A percentile compares a stretch with the other conserved stretches of the same genome.
These are phyloP conservation scores for Bubalus kerabau DNA, from an alignment of 2,113 vertebrate species.

Conservation along the genomic window DNA sequence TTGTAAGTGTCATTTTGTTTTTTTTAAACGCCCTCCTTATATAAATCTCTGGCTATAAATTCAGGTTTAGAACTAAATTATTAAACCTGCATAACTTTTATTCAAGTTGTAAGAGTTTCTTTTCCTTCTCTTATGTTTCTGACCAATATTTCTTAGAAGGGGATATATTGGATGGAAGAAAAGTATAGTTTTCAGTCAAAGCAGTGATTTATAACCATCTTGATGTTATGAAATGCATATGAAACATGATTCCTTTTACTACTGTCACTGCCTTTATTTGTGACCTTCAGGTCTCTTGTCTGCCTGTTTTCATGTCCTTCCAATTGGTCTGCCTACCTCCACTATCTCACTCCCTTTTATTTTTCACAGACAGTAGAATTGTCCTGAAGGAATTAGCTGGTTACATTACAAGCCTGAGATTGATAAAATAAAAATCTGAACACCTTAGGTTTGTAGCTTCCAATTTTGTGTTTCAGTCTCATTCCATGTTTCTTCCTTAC, in stretches of 20 bases:
- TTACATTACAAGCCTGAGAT: background rate
- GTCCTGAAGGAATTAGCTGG: background rate
- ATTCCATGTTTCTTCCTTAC: background rate
- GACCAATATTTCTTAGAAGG: background rate
- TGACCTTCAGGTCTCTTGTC: background rate
- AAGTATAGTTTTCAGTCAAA: background rate
- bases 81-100: background rate
- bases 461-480: background rate
- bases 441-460: background rate
- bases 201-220: background rate
- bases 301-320: background rate
- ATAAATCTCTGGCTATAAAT: background rate
- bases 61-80: slow-evolving; percentile 2
- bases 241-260: background rate
- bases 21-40: background rate
- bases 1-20: background rate
- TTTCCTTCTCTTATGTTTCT: background rate
- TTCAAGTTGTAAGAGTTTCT: background rate
- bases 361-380: background rate
- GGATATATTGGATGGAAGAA: background rate
- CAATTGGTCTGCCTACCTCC: background rate
- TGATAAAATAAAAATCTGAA: background rate
- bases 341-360: background rate
- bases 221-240: background rate
- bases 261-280: background rate